A percentile compares a stretch with the other conserved stretches of the same genome.
Evolutionary conservation across 2,113 vertebrate genomes (phyloP).

Genomic region (Panthera tigris): DNA sequence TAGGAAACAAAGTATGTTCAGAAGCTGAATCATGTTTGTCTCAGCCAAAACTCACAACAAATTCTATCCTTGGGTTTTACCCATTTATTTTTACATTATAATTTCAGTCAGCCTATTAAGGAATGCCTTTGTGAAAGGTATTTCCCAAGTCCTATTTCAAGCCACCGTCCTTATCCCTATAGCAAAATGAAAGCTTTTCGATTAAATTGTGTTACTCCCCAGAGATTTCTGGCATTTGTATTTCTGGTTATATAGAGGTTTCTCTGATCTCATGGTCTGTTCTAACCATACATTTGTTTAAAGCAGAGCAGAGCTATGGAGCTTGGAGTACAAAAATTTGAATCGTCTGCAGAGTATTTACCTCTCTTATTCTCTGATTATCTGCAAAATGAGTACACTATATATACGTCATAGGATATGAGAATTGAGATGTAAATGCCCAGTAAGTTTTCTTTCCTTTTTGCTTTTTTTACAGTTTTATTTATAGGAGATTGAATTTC

Average conservation of each 20-base stretch:
- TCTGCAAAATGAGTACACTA: not conserved
- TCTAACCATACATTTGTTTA: not conserved
- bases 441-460: not conserved
- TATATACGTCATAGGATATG: not conserved
- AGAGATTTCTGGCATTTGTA: not conserved
- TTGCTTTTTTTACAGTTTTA: slow-evolving; percentile 7
- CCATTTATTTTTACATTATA: not conserved
- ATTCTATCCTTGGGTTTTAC: not conserved
- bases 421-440: not conserved
- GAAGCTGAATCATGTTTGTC: not conserved
- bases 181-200: not conserved
- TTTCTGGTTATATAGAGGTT: not conserved
- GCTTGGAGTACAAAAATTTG: not conserved
- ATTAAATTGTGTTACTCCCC: not conserved
- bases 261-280: not conserved
- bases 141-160: not conserved
- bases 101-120: not conserved
- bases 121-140: not conserved
- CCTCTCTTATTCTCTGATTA: not conserved
- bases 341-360: not conserved
- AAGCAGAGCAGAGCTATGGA: not conserved
- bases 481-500: slow-evolving; percentile 14
- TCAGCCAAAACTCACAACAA: not conserved
- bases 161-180: not conserved
- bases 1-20: not conserved